Evolutionary conservation across 2,113 vertebrate species (phyloP).

Genomic region (Noturus placidus): DNA sequence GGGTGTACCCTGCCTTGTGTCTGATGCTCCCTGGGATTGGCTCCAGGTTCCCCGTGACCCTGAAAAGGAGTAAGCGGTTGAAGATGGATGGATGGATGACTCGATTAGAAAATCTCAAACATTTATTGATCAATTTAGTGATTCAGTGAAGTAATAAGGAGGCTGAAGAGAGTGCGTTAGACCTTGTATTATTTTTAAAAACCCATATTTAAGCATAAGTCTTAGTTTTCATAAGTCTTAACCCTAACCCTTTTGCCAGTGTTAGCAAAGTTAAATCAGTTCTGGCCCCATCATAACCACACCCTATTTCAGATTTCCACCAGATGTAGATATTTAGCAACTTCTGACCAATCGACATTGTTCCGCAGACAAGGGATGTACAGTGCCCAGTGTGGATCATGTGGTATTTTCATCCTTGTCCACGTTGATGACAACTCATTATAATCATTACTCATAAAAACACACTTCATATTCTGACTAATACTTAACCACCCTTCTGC

Average conservation of each 20-base stretch:
- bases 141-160: not conserved
- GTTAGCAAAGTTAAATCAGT: not conserved
- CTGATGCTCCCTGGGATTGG: too few relatives aligned
- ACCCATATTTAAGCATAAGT: not conserved
- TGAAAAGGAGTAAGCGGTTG: too few relatives aligned
- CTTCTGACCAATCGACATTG: not conserved
- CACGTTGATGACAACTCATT: conserved; percentile 11
- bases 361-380: not conserved
- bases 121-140: not conserved
- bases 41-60: too few relatives aligned
- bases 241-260: not conserved
- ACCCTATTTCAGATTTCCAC: not conserved
- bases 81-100: too few relatives aligned
- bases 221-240: not conserved
- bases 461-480: conserved; percentile 7
- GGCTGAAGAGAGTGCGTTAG: not conserved
- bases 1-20: too few relatives aligned
- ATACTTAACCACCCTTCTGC: not conserved
- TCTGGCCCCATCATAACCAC: not conserved
- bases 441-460: conserved; percentile 30
- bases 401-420: conserved; percentile 27
- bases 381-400: not conserved
- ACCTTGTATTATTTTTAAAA: not conserved
- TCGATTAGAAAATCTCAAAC: not conserved
- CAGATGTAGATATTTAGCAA: not conserved